A percentile compares a stretch with the other conserved stretches of the same genome.
phyloP scores from a whole-genome alignment of 2,113 vertebrate species.

The Columba janthina region DNA sequence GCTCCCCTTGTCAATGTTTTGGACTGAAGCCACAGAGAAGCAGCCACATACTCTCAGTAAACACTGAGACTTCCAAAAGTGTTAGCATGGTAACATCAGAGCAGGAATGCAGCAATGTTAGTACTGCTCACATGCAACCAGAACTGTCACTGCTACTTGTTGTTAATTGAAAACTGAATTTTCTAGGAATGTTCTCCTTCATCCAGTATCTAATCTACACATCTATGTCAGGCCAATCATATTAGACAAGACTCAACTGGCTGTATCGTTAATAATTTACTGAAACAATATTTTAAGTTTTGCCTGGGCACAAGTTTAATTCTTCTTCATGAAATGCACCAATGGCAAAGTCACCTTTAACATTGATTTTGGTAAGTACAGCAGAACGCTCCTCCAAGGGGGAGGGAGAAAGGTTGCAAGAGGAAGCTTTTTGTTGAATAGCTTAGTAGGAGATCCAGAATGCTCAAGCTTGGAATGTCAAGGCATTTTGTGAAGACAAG shows the following conservation, averaged over 20 bases:
- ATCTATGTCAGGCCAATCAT: neutral
- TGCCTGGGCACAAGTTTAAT: slow-evolving; percentile 10
- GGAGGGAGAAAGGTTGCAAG: neutral
- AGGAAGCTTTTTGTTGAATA: neutral
- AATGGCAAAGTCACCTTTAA: slow-evolving; percentile 53
- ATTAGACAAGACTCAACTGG: neutral
- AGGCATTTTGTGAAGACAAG: neutral
- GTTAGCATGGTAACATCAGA: neutral
- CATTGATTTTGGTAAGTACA: neutral
- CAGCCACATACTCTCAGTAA: neutral
- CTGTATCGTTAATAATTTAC: slow-evolving; percentile 48
- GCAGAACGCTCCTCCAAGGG: neutral
- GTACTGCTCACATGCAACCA: neutral
- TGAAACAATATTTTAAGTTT: slow-evolving; percentile 12
- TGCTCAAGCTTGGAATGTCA: neutral
- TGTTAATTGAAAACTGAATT: slow-evolving; percentile 10
- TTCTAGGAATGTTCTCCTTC: slow-evolving; percentile 1
- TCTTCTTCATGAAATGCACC: slow-evolving; percentile 10
- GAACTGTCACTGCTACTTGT: neutral
- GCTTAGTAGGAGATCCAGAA: neutral
- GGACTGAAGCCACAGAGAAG: neutral
- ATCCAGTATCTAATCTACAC: neutral
- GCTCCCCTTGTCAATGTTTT: neutral
- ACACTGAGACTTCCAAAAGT: neutral
- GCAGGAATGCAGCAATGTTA: neutral